phyloP scores from a whole-genome alignment of 1,140 invertebrate genomes.

The Drosophila pectinifera region DNA sequence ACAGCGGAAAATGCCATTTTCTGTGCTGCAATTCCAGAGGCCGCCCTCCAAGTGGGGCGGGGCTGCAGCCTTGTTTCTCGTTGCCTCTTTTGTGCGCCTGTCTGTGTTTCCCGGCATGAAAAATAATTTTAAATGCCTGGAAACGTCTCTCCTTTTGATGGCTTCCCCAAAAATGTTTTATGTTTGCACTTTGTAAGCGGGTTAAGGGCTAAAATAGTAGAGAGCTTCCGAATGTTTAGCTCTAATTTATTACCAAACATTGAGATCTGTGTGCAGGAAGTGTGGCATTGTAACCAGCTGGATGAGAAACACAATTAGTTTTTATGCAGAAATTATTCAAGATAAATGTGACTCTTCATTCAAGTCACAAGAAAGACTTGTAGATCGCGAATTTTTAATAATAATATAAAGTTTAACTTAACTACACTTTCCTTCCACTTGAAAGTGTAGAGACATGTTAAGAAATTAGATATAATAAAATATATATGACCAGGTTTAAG shows the following conservation, averaged over 20 bases:
- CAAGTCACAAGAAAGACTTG: not conserved
- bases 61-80: slow-evolving; percentile 28
- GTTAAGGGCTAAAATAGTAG: slow-evolving; percentile 25
- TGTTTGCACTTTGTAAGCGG: slow-evolving; percentile 41
- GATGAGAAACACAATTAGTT: slow-evolving; percentile 21
- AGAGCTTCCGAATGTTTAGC: slow-evolving; percentile 36
- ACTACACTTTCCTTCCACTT: too few species aligned
- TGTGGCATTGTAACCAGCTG: not conserved
- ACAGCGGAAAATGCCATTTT: slow-evolving; percentile 25
- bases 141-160: slow-evolving; percentile 39
- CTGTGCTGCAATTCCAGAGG: slow-evolving; percentile 37
- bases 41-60: slow-evolving; percentile 1
- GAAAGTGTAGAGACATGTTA: too few species aligned
- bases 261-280: slow-evolving; percentile 5
- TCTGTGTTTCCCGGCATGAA: slow-evolving; percentile 1
- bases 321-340: not conserved
- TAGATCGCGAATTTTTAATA: too few species aligned
- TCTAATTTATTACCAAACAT: slow-evolving; percentile 25
- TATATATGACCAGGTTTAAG: too few species aligned
- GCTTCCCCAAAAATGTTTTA: slow-evolving; percentile 51
- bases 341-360: not conserved
- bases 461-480: too few species aligned
- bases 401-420: too few species aligned
- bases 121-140: slow-evolving; percentile 50
- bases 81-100: slow-evolving; percentile 17